Conservation (phyloP, 2,797 vertebrate species). For the Sebastes trivittatus region DNA sequence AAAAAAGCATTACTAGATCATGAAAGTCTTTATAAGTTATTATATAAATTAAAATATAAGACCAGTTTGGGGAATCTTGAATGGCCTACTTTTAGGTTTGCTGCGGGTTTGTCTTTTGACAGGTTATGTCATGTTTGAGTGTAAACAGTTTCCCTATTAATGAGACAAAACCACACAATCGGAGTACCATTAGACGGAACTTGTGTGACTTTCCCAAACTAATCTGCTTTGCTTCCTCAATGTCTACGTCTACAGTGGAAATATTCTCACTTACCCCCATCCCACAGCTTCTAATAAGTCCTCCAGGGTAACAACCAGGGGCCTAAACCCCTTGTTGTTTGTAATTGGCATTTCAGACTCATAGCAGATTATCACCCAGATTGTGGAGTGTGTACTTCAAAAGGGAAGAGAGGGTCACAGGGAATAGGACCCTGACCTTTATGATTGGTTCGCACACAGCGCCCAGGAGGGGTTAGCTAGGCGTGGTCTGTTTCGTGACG, state of each 20-base stretch:
- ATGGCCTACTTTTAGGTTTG: slow-evolving; percentile 9
- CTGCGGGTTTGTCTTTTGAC: slow-evolving; percentile 11
- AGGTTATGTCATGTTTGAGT: slow-evolving; percentile 38
- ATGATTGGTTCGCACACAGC: slow-evolving; percentile 76
- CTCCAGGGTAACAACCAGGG: slow-evolving; percentile 52
- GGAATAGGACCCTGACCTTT: slow-evolving; percentile 79
- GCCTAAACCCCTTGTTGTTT: slow-evolving; percentile 69
- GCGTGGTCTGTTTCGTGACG: slow-evolving; percentile 73
- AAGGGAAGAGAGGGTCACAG: slow-evolving; percentile 69
- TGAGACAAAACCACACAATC: not conserved
- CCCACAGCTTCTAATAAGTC: slow-evolving; percentile 49
- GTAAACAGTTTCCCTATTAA: slow-evolving; percentile 52
- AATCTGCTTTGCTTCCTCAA: slow-evolving; percentile 38
- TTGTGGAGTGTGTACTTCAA: slow-evolving; percentile 72
- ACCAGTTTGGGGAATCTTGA: not conserved
- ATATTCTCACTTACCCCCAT: slow-evolving; percentile 41
- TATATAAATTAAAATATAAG: not conserved
- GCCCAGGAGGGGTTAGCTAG: slow-evolving; percentile 55
- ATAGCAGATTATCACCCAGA: slow-evolving; percentile 80
- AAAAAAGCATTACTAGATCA: slow-evolving; percentile 6
- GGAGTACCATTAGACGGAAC: not conserved
- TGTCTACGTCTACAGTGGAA: slow-evolving; percentile 40
- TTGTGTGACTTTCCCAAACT: slow-evolving; percentile 19
- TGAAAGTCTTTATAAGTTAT: not conserved
- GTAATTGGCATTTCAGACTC: slow-evolving; percentile 80